Conservation (phyloP, 2,113 vertebrate genomes). For the Cyprinodon variegatus region DNA sequence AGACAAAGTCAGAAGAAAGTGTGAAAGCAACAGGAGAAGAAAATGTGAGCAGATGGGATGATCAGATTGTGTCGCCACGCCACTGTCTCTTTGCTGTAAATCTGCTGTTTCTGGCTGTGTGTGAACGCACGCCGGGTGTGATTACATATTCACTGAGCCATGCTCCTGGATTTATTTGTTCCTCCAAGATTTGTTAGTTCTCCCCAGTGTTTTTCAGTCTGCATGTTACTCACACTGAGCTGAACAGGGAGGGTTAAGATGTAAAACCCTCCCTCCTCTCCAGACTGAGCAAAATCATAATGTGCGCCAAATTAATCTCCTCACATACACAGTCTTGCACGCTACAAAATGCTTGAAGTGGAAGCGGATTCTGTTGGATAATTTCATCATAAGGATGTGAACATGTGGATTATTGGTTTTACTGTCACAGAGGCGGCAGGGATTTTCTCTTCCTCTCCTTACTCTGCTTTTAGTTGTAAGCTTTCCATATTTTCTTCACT, state of each 20-base stretch:
- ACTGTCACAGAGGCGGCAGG: conserved; percentile 51
- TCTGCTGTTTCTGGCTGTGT: neutral
- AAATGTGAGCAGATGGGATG: conserved; percentile 9
- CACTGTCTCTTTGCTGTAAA: conserved; percentile 33
- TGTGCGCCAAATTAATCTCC: conserved; percentile 52
- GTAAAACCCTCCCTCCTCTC: conserved; percentile 34
- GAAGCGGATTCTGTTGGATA: conserved; percentile 50
- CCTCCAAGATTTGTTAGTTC: neutral
- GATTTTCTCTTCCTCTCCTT: conserved; percentile 28
- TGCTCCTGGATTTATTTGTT: conserved; percentile 31
- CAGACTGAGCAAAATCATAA: conserved; percentile 19
- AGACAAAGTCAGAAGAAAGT: neutral
- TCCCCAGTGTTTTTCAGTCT: conserved; percentile 3
- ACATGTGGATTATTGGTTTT: conserved; percentile 63
- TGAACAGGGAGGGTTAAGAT: conserved; percentile 36
- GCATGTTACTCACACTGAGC: conserved; percentile 9
- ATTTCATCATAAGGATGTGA: conserved; percentile 66
- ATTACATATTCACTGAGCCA: conserved; percentile 48
- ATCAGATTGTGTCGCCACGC: conserved; percentile 36
- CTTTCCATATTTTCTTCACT: neutral
- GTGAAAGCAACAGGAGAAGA: neutral
- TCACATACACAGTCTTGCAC: conserved; percentile 10
- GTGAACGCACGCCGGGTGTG: conserved; percentile 16
- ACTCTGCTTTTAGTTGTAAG: conserved; percentile 1
- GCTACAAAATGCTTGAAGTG: neutral